phyloP scores from a whole-genome alignment of 2,888 invertebrate species.

The Amphiduros pacificus region DNA sequence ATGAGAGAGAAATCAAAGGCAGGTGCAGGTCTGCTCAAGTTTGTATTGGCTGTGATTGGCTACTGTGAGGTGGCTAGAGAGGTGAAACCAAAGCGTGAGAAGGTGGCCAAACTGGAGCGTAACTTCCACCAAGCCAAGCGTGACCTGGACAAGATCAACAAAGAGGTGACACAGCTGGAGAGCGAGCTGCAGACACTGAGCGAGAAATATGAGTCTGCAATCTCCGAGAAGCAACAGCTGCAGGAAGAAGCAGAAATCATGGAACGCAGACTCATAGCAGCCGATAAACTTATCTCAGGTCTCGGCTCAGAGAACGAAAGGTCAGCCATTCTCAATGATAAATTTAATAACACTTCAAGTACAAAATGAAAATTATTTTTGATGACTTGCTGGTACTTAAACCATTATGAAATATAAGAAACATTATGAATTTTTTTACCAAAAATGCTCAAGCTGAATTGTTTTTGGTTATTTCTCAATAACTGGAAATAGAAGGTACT shows the following conservation, averaged over 20 bases:
- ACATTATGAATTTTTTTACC: no score
- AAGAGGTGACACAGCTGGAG: conserved; percentile 75
- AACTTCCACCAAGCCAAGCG: conserved; percentile 65
- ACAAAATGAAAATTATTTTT: no score
- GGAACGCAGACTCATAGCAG: conserved; percentile 78
- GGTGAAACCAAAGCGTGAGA: conserved; percentile 69
- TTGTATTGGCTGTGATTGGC: conserved; percentile 83
- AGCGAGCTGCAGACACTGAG: conserved; percentile 72
- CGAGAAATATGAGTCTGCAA: conserved; percentile 76
- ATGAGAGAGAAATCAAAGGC: conserved; percentile 84
- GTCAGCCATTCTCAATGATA: no score
- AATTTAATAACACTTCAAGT: no score
- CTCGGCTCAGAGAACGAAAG: conserved; percentile 80
- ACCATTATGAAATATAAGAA: no score
- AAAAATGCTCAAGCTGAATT: no score
- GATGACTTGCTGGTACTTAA: no score
- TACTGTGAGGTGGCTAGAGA: conserved; percentile 86
- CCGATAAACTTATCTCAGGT: conserved; percentile 85
- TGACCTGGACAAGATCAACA: conserved; percentile 73
- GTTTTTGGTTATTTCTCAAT: no score
- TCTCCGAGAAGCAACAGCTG: conserved; percentile 70
- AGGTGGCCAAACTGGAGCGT: conserved; percentile 75
- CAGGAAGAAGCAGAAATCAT: conserved; percentile 82
- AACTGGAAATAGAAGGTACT: no score
- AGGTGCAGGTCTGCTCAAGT: conserved; percentile 81